These are phyloP conservation scores for Falcunculus frontatus DNA, from an alignment of 2,113 vertebrate species.

Conservation along the genomic window DNA sequence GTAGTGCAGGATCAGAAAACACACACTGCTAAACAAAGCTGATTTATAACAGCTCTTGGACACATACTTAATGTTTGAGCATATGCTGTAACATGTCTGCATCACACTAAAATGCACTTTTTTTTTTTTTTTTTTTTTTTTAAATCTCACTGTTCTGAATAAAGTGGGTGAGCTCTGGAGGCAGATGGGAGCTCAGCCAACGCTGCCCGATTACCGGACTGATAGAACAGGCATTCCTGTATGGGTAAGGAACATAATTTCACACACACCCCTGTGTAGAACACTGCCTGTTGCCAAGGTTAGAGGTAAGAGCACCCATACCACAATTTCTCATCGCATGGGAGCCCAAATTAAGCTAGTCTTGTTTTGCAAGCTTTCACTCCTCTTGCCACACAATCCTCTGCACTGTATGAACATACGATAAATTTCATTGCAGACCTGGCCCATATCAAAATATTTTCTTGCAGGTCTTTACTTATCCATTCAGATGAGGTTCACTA, in stretches of 20 bases:
- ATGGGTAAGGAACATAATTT: background rate
- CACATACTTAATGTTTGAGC: background rate
- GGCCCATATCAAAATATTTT: background rate
- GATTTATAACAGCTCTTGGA: background rate
- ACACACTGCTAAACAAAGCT: background rate
- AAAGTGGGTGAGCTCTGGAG: background rate
- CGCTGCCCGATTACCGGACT: background rate
- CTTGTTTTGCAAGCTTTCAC: background rate
- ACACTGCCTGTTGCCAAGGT: background rate
- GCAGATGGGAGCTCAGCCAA: background rate
- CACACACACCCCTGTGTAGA: background rate
- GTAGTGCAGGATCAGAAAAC: background rate
- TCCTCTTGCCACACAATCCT: background rate
- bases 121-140: background rate
- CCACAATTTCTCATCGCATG: background rate
- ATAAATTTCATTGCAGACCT: background rate
- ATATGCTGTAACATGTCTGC: background rate
- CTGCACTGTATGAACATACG: accelerated
- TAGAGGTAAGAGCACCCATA: background rate
- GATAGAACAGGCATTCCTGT: background rate
- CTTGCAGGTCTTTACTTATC: background rate
- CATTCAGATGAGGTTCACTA: background rate
- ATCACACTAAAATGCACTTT: background rate
- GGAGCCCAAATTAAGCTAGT: background rate
- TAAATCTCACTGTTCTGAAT: background rate